Evolutionary conservation across 2,888 invertebrate species (phyloP), one percentile per base, ranked within the genome.

Genomic region (Yponomeuta malinellus): DNA sequence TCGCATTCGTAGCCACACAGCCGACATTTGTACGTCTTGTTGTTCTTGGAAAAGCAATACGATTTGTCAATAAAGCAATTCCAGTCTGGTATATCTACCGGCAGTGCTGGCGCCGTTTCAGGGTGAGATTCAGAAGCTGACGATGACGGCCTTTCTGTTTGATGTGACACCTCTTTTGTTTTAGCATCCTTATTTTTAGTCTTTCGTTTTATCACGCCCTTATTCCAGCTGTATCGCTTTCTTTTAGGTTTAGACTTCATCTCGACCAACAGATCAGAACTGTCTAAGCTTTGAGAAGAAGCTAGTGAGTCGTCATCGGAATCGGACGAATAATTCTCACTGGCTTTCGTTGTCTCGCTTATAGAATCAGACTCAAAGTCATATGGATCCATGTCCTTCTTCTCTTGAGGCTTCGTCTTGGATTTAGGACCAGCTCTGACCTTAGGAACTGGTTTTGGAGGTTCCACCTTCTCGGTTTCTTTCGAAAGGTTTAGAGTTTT

Each of bases 1-100:
- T 88, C 90, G 0, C 95, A 95, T 29, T 77, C 83, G 76, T 92
- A 95, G 0, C 79, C 73, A 78, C 96, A 96, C 12, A 95, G 80
- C 72, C 94, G 92, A 78, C 96, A 96, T 12, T 87, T 82, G 75
- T 93, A 93, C 48, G 78, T 81, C 2, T 76, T 78, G 23, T 84
- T 78, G 66, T 83, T 83, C 74, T 86, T 85, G 65, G 78, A 76
- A 75, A 91, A 91, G 74, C 90, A 93, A 75, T 93, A 93, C 8
- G 78, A 78, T 75, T 83, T 88, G 74, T 93, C 92, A 10, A 84
- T 88, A 71, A 87, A 92, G 74, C 86, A 87, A 72, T 82, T 78
- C 31, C 73, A 70, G 76, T 88, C 86, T 9, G 84, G 81, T 73
- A 81, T 77, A 63, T 74, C 75, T 8, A 75, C 63, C 23, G 75